phyloP scores from a whole-genome alignment of 2,888 invertebrate genomes.

The Empis livida region DNA sequence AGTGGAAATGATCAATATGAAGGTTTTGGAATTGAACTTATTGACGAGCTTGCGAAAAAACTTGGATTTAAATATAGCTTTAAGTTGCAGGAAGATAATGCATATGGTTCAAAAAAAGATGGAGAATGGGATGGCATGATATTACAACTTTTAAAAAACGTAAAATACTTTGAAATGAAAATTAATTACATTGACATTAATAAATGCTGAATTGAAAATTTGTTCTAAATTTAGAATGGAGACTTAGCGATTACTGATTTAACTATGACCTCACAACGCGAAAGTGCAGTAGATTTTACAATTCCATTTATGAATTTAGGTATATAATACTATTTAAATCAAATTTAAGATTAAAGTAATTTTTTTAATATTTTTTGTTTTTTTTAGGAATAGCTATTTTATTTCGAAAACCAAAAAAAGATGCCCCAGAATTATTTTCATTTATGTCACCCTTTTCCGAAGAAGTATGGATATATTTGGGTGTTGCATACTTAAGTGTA shows the following conservation, averaged over 20 bases:
- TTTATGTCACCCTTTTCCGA: conserved; percentile 82
- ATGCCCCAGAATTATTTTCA: conserved; percentile 75
- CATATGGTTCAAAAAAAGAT: conserved; percentile 57
- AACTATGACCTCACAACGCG: conserved; percentile 75
- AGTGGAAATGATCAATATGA: conserved; percentile 71
- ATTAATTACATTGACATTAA: neutral
- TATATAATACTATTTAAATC: conserved; percentile 17
- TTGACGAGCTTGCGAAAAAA: conserved; percentile 61
- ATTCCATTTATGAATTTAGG: conserved; percentile 90
- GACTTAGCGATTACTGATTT: conserved; percentile 88
- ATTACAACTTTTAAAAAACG: conserved; percentile 60
- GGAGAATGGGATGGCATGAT: conserved; percentile 79
- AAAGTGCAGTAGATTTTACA: conserved; percentile 83
- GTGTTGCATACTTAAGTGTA: conserved; percentile 65
- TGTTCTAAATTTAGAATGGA: conserved; percentile 46
- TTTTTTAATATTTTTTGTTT: conserved; percentile 4
- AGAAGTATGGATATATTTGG: conserved; percentile 74
- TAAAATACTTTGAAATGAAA: conserved; percentile 17
- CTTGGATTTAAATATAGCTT: conserved; percentile 76
- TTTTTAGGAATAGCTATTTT: conserved; percentile 77
- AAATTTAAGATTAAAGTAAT: neutral
- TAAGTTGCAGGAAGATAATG: conserved; percentile 56
- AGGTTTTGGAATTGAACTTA: conserved; percentile 78
- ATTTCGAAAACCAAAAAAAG: conserved; percentile 71
- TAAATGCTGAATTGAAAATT: no score